These are phyloP conservation scores for Hyposoter didymator DNA, from an alignment of 2,888 invertebrate species.

Conservation along the genomic window DNA sequence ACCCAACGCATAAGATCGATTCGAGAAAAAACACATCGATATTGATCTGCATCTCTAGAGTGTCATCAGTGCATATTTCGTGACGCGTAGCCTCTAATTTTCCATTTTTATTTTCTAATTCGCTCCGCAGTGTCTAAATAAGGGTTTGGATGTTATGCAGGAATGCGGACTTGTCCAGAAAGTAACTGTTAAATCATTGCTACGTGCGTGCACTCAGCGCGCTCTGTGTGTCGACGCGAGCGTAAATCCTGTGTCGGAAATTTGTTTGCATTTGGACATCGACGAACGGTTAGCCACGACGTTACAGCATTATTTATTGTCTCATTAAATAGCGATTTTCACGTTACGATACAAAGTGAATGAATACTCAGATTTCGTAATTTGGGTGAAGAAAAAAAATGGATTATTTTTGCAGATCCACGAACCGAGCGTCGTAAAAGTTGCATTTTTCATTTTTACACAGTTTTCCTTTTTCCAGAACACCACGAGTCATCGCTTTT, in stretches of 20 bases:
- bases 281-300: background rate
- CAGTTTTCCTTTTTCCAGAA: background rate
- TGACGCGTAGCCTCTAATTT: background rate
- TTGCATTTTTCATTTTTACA: background rate
- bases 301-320: background rate
- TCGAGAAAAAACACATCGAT: background rate
- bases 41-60: background rate
- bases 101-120: background rate
- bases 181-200: background rate
- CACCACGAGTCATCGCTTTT: background rate
- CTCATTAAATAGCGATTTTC: background rate
- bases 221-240: background rate
- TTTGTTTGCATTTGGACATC: constrained; percentile 6
- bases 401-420: background rate
- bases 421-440: background rate
- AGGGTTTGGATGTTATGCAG: background rate
- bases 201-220: constrained; percentile 4
- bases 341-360: background rate
- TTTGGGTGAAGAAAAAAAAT: background rate
- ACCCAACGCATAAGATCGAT: background rate
- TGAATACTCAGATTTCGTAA: background rate
- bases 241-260: background rate
- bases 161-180: background rate
- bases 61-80: background rate
- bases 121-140: background rate